These are phyloP conservation scores for Pterocles gutturalis DNA, from an alignment of 2,113 vertebrate species.

Conservation along the genomic window DNA sequence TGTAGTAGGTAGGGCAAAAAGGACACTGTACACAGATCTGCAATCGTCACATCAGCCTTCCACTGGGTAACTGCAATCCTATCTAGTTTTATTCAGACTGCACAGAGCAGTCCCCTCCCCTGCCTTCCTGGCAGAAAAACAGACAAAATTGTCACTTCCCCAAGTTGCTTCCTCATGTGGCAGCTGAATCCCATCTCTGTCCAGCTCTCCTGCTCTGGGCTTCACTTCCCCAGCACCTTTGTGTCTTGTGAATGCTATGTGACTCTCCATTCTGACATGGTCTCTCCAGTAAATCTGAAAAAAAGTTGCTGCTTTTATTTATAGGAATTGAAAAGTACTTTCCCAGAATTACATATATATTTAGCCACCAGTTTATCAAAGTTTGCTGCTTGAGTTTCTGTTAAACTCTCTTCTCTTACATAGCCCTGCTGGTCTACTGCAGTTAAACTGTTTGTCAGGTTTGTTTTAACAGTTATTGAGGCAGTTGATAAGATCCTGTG, in stretches of 20 bases:
- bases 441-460: background rate
- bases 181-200: conserved; percentile 25
- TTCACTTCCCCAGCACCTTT: background rate
- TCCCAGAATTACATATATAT: background rate
- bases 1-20: background rate
- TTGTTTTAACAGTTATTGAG: background rate
- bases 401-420: background rate
- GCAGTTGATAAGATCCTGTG: background rate
- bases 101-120: background rate
- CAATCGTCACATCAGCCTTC: background rate
- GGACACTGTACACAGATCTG: background rate
- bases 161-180: background rate
- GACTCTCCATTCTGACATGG: background rate
- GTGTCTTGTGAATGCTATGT: background rate
- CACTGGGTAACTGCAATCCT: background rate
- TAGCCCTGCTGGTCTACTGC: background rate
- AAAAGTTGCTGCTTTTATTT: background rate
- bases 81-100: conserved; percentile 18
- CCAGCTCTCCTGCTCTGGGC: background rate
- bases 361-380: background rate
- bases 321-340: background rate
- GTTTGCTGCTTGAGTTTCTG: background rate
- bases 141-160: background rate
- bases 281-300: conserved; percentile 4
- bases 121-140: background rate